These are phyloP conservation scores for Epinephelus moara DNA, from an alignment of 2,113 vertebrate genomes.

Conservation along the genomic window DNA sequence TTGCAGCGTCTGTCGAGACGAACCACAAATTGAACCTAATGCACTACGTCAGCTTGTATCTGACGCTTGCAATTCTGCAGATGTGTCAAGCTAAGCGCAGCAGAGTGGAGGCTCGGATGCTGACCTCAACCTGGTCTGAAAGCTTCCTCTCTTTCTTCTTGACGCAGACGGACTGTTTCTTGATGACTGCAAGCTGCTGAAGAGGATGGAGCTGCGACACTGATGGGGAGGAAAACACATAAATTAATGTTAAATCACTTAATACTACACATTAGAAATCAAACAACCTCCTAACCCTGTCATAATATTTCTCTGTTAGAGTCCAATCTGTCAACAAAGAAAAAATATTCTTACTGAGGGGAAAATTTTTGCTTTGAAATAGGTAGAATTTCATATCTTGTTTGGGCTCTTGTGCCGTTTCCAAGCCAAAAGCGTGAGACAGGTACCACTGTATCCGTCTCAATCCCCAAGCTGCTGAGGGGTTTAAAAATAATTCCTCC, in stretches of 20 bases:
- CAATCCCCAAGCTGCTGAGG: constrained; percentile 48
- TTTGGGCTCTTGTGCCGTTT: not conserved
- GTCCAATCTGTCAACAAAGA: not conserved
- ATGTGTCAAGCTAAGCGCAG: constrained; percentile 48
- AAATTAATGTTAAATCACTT: not conserved
- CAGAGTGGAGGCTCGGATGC: constrained; percentile 29
- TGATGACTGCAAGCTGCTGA: constrained; percentile 63
- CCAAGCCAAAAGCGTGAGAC: not conserved
- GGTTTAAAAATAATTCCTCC: constrained; percentile 31
- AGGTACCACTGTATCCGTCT: not conserved
- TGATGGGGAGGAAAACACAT: constrained; percentile 29
- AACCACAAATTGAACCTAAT: constrained; percentile 35
- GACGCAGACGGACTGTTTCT: constrained; percentile 71
- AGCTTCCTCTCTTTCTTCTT: constrained; percentile 62
- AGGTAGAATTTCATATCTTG: not conserved
- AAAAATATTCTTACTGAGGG: not conserved
- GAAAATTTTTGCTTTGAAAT: not conserved
- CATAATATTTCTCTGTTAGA: too few relatives aligned
- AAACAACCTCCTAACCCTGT: too few relatives aligned
- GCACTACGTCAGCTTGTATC: constrained; percentile 50
- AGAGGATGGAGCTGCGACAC: constrained; percentile 70
- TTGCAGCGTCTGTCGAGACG: constrained; percentile 20
- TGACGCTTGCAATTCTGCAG: constrained; percentile 62
- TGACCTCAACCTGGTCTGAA: constrained; percentile 71
- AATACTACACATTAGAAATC: not conserved